A percentile compares a stretch with the other conserved stretches of the same genome.
Conservation (phyloP, 1,140 invertebrate species). For the Calephelis nemesis region DNA sequence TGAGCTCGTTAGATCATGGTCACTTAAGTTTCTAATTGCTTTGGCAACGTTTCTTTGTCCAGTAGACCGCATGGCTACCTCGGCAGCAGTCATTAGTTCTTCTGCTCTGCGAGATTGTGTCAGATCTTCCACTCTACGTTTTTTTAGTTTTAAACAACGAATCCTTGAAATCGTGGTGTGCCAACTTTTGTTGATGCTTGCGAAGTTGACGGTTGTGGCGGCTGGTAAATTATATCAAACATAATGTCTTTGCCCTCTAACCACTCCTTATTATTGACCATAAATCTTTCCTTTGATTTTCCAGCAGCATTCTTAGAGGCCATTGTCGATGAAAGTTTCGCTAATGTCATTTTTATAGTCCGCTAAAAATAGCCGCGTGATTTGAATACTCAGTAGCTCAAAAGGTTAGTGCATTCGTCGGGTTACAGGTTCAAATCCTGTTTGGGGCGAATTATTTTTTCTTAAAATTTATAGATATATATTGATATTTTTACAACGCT, state of each 20-base stretch:
- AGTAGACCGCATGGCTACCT: neutral
- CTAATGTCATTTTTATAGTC: neutral
- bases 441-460: too few species aligned
- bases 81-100: too few species aligned
- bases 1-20: neutral
- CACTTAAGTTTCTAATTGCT: conserved; percentile 3
- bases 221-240: neutral
- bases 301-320: neutral
- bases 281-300: neutral
- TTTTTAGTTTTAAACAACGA: neutral
- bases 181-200: neutral
- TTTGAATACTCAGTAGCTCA: too few species aligned
- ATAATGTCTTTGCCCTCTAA: neutral
- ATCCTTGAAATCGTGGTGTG: neutral
- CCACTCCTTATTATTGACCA: neutral
- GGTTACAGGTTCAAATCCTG: too few species aligned
- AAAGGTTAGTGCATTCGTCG: too few species aligned
- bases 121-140: too few species aligned
- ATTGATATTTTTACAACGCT: too few species aligned
- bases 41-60: neutral
- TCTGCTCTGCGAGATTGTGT: too few species aligned
- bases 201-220: neutral
- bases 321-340: neutral
- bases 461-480: too few species aligned
- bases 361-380: too few species aligned